Conservation (phyloP, 2,113 vertebrate genomes). For the Cyphomyrus discorhynchus region DNA sequence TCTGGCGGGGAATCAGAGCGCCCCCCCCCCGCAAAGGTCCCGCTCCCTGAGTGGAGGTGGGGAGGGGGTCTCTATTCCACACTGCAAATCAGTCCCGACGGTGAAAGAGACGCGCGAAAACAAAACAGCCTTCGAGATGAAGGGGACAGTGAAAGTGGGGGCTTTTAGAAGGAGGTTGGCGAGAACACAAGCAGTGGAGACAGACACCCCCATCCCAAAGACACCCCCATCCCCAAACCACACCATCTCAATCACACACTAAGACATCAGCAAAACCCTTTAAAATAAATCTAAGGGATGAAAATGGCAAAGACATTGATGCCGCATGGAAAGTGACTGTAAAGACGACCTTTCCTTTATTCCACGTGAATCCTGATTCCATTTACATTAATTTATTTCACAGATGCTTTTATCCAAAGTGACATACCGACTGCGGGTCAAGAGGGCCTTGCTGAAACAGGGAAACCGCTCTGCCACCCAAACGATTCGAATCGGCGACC, state of each 20-base stretch:
- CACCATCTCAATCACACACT: not conserved
- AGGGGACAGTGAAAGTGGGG: not conserved
- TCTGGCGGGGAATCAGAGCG: not conserved
- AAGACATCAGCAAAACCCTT: not conserved
- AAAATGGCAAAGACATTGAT: not conserved
- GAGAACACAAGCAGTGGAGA: not conserved
- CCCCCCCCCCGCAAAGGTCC: not conserved
- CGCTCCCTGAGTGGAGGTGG: not conserved
- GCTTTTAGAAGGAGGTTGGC: not conserved
- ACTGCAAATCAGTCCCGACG: not conserved
- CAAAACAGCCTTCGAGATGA: not conserved
- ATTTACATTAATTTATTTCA: not conserved
- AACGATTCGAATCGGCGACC: not conserved
- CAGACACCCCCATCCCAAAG: not conserved
- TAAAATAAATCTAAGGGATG: not conserved
- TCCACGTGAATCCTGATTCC: not conserved
- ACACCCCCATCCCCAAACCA: not conserved
- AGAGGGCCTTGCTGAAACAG: not conserved
- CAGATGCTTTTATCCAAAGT: not conserved
- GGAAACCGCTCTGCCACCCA: not conserved
- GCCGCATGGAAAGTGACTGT: not conserved
- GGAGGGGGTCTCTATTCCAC: not conserved
- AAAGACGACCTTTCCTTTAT: not conserved
- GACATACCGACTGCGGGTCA: not conserved
- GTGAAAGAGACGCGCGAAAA: not conserved